phyloP scores from a whole-genome alignment of 2,113 vertebrate genomes.

The Seriola aureovittata region DNA sequence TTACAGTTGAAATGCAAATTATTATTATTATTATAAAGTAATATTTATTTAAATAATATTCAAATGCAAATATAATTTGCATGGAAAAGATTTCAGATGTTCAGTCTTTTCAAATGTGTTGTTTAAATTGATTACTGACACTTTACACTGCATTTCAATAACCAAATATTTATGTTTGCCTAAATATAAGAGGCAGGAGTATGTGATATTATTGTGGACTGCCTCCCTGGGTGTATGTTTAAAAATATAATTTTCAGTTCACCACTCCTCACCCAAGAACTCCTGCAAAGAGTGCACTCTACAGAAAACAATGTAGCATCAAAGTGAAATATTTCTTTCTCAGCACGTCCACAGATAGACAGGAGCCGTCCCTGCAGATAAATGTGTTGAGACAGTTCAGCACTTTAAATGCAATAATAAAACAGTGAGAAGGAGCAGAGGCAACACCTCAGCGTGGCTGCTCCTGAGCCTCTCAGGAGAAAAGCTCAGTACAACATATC shows the following conservation, averaged over 20 bases:
- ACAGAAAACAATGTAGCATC: background rate
- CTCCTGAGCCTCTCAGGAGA: background rate
- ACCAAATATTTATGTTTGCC: too few relatives aligned
- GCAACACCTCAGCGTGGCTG: background rate
- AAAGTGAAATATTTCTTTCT: background rate
- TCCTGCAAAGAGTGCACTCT: background rate
- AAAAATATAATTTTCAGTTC: background rate
- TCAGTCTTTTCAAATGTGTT: too few relatives aligned
- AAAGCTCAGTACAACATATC: background rate
- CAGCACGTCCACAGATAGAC: constrained; percentile 12
- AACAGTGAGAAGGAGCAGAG: background rate
- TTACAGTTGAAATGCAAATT: background rate
- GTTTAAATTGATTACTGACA: too few relatives aligned
- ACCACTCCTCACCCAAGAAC: background rate
- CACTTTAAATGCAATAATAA: constrained; percentile 13
- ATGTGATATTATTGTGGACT: background rate
- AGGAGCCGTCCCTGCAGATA: background rate
- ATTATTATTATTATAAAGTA: background rate
- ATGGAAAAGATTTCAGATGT: too few relatives aligned
- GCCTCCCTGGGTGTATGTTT: background rate
- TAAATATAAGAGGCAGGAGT: background rate
- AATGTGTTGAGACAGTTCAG: background rate
- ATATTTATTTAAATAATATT: background rate
- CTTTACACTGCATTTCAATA: too few relatives aligned
- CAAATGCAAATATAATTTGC: too few relatives aligned